Percentiles rank a stretch among this genome's conserved stretches.
These are phyloP conservation scores for Engystomops pustulosus DNA, from an alignment of 2,113 vertebrate genomes.

Conservation along the genomic window DNA sequence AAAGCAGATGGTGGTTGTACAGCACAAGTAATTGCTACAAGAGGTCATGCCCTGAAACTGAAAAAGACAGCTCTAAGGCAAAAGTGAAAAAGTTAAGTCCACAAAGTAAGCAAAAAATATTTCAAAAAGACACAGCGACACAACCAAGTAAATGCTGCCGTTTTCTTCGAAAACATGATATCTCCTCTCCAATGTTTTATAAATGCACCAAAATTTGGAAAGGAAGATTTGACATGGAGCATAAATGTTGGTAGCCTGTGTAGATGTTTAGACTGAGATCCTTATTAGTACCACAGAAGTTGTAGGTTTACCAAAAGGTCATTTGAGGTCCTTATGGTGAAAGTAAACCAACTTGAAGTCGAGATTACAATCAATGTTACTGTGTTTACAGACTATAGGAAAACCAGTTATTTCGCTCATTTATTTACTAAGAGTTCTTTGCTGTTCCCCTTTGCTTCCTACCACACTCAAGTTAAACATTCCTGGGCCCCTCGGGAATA, in stretches of 20 bases:
- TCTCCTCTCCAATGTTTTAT: background rate
- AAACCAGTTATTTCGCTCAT: conserved; percentile 76
- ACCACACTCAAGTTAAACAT: conserved; percentile 75
- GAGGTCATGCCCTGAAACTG: conserved; percentile 1
- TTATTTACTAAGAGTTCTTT: conserved; percentile 72
- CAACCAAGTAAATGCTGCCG: background rate
- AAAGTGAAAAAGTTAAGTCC: conserved; percentile 11
- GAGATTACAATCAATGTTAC: conserved; percentile 77
- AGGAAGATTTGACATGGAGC: conserved; percentile 11
- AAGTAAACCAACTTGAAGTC: conserved; percentile 73
- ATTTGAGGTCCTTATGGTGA: conserved; percentile 48
- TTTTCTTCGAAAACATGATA: background rate
- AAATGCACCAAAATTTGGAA: conserved; percentile 10
- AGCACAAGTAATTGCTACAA: conserved; percentile 11
- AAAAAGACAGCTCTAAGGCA: conserved; percentile 1
- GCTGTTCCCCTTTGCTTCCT: conserved; percentile 73
- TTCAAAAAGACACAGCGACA: background rate
- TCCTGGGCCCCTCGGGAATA: conserved; percentile 68
- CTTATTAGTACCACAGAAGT: conserved; percentile 26
- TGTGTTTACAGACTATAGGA: conserved; percentile 75
- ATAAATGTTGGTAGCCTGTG: background rate
- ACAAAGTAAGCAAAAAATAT: background rate
- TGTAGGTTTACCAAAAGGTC: conserved; percentile 31
- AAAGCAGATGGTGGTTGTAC: conserved; percentile 17
- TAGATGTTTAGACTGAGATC: conserved; percentile 2